These are phyloP conservation scores for Ramphastos sulfuratus DNA, from an alignment of 2,113 vertebrate species.

Conservation along the genomic window DNA sequence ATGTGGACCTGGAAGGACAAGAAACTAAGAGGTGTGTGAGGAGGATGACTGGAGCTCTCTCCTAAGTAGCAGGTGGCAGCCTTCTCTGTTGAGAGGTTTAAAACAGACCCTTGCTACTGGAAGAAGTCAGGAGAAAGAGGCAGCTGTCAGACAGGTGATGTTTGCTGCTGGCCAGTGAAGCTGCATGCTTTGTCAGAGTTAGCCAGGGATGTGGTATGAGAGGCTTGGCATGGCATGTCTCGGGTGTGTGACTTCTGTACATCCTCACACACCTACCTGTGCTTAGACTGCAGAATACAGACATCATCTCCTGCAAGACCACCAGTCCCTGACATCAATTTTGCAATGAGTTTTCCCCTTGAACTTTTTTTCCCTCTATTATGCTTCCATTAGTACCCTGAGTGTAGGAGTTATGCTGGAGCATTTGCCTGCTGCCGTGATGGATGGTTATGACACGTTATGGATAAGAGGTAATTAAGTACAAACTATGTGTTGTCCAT, in stretches of 20 bases:
- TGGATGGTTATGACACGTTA: constrained; percentile 30
- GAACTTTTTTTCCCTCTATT: constrained; percentile 47
- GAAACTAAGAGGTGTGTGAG: background rate
- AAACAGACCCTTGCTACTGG: background rate
- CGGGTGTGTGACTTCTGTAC: background rate
- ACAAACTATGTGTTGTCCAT: constrained; percentile 28
- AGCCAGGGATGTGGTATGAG: background rate
- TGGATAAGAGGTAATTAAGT: constrained; percentile 56
- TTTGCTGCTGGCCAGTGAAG: background rate
- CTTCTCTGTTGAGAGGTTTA: background rate
- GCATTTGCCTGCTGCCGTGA: constrained; percentile 1
- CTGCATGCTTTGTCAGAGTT: background rate
- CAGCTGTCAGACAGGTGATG: background rate
- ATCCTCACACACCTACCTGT: background rate
- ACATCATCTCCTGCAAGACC: background rate
- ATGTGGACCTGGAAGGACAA: background rate
- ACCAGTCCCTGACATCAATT: background rate
- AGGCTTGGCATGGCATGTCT: background rate
- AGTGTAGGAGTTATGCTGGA: constrained; percentile 14
- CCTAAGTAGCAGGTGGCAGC: background rate
- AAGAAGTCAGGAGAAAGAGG: background rate
- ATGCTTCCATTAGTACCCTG: constrained; percentile 18
- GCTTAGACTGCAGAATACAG: background rate
- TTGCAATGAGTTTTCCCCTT: constrained; percentile 6
- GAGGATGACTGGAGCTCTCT: background rate